Percentiles rank a stretch among this genome's conserved stretches.
phyloP scores from a whole-genome alignment of 2,888 invertebrate species.

The Listrodromus nycthemerus region DNA sequence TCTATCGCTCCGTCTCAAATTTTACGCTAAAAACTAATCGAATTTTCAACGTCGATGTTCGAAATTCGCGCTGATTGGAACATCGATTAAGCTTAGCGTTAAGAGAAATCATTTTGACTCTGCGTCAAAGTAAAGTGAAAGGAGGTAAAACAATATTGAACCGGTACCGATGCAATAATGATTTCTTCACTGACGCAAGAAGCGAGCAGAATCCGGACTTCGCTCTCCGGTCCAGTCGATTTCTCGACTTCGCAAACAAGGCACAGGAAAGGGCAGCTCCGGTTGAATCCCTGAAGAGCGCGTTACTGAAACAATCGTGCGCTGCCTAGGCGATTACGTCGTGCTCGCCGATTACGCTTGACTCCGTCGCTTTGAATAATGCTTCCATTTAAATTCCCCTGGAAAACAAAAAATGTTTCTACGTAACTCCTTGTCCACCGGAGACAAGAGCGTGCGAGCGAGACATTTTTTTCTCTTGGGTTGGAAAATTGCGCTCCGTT shows the following conservation, averaged over 20 bases:
- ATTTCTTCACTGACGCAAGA: neutral
- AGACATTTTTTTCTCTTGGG: neutral
- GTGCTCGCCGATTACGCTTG: slow-evolving; percentile 42
- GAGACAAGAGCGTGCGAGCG: neutral
- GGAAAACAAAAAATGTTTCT: slow-evolving; percentile 23
- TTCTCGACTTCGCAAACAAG: neutral
- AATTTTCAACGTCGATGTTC: neutral
- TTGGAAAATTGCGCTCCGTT: neutral
- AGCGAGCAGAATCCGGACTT: neutral
- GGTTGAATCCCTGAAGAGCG: neutral
- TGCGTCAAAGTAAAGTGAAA: neutral
- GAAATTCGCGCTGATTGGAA: too few relatives aligned
- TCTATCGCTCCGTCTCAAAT: neutral
- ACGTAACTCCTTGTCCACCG: slow-evolving; percentile 1
- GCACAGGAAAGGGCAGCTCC: neutral
- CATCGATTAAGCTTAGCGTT: neutral
- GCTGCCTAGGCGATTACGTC: neutral
- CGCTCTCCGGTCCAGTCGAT: slow-evolving; percentile 14
- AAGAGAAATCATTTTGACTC: neutral
- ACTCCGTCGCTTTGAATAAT: slow-evolving; percentile 18
- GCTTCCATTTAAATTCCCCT: slow-evolving; percentile 20
- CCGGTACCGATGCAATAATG: neutral
- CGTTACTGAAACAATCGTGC: neutral
- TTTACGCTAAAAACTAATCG: neutral
- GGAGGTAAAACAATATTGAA: neutral